These are phyloP conservation scores for Gavia stellata DNA, from an alignment of 2,113 vertebrate genomes.

Conservation along the genomic window DNA sequence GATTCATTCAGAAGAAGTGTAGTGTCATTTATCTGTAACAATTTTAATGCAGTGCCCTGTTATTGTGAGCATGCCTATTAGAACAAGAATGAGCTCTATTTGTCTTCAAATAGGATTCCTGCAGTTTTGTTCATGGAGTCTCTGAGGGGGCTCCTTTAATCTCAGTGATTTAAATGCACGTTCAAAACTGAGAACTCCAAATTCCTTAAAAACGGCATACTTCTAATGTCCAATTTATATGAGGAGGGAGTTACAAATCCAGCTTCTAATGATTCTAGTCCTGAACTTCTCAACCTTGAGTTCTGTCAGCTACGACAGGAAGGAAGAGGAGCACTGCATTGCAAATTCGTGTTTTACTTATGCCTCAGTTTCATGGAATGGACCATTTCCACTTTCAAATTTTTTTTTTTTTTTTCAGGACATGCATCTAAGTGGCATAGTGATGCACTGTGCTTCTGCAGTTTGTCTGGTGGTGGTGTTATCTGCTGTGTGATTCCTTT, in stretches of 20 bases:
- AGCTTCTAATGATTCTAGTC: neutral
- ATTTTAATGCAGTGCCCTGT: constrained; percentile 22
- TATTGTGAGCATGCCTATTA: constrained; percentile 28
- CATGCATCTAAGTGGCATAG: neutral
- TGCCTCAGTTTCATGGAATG: neutral
- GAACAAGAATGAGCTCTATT: constrained; percentile 42
- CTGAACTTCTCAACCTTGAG: neutral
- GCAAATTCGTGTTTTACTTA: neutral
- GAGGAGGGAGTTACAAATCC: neutral
- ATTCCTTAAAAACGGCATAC: neutral
- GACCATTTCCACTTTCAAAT: neutral
- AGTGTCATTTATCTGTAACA: neutral
- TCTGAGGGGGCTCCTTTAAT: constrained; percentile 27
- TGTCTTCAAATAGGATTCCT: constrained; percentile 37
- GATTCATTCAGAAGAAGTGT: neutral
- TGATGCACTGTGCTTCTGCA: neutral
- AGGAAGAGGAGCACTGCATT: neutral
- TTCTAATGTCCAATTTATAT: neutral
- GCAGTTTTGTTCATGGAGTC: constrained; percentile 14
- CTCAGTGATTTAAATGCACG: neutral
- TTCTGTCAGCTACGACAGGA: neutral
- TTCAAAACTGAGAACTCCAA: neutral
- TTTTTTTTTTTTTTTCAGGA: too few species aligned
- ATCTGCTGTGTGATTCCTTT: neutral
- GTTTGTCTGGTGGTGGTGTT: neutral